These are phyloP conservation scores for Stratiomys singularior DNA, from an alignment of 2,888 invertebrate species.

Conservation along the genomic window DNA sequence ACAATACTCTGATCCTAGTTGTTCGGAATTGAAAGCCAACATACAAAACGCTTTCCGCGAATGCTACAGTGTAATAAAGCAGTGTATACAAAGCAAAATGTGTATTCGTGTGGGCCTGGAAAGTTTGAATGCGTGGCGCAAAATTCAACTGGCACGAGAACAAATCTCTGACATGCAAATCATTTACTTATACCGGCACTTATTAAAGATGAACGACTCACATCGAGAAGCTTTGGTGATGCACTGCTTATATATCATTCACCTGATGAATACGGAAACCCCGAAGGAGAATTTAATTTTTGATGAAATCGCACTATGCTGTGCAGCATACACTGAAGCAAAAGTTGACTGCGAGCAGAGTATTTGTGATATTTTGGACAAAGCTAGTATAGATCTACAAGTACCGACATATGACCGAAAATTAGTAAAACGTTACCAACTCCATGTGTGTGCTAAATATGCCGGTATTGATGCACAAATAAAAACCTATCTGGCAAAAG, in stretches of 20 bases:
- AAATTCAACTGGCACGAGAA: not conserved
- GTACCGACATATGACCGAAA: constrained; percentile 40
- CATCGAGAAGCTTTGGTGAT: constrained; percentile 31
- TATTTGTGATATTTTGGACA: constrained; percentile 47
- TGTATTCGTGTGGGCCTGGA: not conserved
- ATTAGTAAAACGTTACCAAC: constrained; percentile 30
- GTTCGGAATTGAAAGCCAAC: not conserved
- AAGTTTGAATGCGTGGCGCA: not conserved
- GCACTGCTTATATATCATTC: constrained; percentile 39
- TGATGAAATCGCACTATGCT: constrained; percentile 38
- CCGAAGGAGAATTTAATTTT: not conserved
- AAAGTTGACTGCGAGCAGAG: not conserved
- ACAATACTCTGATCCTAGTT: not conserved
- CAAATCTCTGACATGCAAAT: not conserved
- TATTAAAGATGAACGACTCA: constrained; percentile 6
- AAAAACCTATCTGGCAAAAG: not conserved
- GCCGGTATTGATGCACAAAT: not conserved
- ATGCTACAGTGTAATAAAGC: not conserved
- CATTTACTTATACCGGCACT: constrained; percentile 43
- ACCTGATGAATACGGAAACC: constrained; percentile 3
- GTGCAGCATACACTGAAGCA: constrained; percentile 20
- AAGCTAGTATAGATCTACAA: constrained; percentile 15
- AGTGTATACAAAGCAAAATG: not conserved
- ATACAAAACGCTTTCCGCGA: constrained; percentile 1
- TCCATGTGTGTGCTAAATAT: constrained; percentile 33